Conservation (phyloP, 1,140 invertebrate species). For the Lepidurus arcticus region DNA sequence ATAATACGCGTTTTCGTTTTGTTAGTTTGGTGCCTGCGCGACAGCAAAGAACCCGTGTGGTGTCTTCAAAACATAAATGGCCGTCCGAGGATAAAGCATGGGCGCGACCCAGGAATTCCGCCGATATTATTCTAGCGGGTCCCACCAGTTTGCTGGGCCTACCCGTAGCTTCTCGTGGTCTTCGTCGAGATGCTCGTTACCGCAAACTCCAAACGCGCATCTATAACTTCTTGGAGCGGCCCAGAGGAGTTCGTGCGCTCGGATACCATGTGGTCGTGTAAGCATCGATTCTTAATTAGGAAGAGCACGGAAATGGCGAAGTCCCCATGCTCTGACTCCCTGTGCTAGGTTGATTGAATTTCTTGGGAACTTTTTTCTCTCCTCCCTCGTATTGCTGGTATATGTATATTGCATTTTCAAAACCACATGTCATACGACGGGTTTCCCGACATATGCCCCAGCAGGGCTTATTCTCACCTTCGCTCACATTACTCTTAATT, state of each 20-base stretch:
- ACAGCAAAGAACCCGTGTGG: neutral
- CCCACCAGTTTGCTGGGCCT: slow-evolving; percentile 85
- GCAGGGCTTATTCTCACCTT: too few species aligned
- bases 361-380: neutral
- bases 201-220: slow-evolving; percentile 78
- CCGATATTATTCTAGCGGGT: slow-evolving; percentile 36
- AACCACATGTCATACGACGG: too few species aligned
- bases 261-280: slow-evolving; percentile 89
- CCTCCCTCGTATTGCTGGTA: neutral
- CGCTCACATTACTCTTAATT: neutral
- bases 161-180: slow-evolving; percentile 71
- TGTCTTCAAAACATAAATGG: neutral
- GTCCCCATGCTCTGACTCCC: neutral
- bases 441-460: too few species aligned
- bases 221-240: slow-evolving; percentile 91
- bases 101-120: neutral
- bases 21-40: slow-evolving; percentile 12
- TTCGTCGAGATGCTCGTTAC: slow-evolving; percentile 76
- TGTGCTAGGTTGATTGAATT: too few species aligned
- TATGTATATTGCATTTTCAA: too few species aligned
- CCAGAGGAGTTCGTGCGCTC: slow-evolving; percentile 73
- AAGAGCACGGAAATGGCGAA: neutral
- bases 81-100: slow-evolving; percentile 3
- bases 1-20: neutral
- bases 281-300: slow-evolving; percentile 48